Percentiles rank a stretch among this genome's conserved stretches.
These are phyloP conservation scores for Trachymyrmex cornetzi DNA, from an alignment of 1,140 invertebrate species.

Conservation along the genomic window DNA sequence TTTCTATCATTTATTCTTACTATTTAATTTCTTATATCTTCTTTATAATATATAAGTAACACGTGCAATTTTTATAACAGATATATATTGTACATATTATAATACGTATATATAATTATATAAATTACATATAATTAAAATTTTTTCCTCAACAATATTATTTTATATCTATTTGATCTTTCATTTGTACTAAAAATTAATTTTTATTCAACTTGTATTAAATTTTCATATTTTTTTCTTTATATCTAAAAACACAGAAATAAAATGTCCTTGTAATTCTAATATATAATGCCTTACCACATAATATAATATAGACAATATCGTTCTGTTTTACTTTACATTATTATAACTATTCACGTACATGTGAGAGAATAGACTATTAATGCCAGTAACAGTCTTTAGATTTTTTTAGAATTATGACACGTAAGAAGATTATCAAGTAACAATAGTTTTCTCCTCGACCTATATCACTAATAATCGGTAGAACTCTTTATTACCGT, in stretches of 20 bases:
- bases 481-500: not conserved
- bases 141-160: not conserved
- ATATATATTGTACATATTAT: too few relatives aligned
- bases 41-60: too few relatives aligned
- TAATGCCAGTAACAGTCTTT: not conserved
- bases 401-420: conserved; percentile 8
- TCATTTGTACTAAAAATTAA: not conserved
- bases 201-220: not conserved
- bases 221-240: not conserved
- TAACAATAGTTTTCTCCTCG: conserved; percentile 32
- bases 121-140: not conserved
- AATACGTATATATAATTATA: too few relatives aligned
- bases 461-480: conserved; percentile 34
- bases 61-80: not conserved
- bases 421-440: not conserved
- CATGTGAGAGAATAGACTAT: not conserved
- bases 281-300: not conserved
- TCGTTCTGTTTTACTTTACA: not conserved
- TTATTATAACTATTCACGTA: conserved; percentile 18
- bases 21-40: not conserved
- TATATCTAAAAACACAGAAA: not conserved
- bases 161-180: not conserved
- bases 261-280: conserved; percentile 5
- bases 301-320: not conserved
- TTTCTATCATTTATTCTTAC: conserved; percentile 12